phyloP scores from a whole-genome alignment of 2,888 invertebrate species.

The Sylvicola cinctus region DNA sequence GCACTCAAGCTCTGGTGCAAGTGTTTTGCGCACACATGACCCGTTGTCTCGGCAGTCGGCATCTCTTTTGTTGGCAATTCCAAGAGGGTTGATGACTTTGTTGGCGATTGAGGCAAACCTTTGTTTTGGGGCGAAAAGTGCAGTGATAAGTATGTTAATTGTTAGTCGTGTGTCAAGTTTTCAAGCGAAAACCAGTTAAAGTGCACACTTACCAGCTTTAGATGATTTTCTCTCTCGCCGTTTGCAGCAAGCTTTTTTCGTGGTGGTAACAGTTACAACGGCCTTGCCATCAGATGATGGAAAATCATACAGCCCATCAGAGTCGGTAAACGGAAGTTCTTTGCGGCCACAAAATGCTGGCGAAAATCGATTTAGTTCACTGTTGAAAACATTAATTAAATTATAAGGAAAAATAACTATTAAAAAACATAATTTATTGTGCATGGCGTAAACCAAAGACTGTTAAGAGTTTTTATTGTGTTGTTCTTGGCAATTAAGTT shows the following conservation, averaged over 20 bases:
- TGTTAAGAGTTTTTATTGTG: too few species aligned
- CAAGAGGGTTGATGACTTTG: constrained; percentile 24
- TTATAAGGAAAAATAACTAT: constrained; percentile 40
- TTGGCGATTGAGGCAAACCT: constrained; percentile 13
- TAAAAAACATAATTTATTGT: too few species aligned
- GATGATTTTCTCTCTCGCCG: constrained; percentile 38
- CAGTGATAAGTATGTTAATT: too few species aligned
- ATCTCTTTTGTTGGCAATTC: constrained; percentile 34
- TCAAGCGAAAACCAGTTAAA: neutral
- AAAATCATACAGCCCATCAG: constrained; percentile 60
- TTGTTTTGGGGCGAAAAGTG: too few species aligned
- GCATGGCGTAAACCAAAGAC: too few species aligned
- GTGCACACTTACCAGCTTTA: constrained; percentile 15
- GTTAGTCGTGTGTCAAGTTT: too few species aligned
- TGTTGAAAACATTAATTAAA: too few species aligned
- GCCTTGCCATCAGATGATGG: constrained; percentile 51
- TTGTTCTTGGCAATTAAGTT: too few species aligned
- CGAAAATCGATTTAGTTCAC: constrained; percentile 41
- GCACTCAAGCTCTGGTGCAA: constrained; percentile 21
- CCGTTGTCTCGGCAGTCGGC: constrained; percentile 6
- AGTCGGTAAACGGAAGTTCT: constrained; percentile 51
- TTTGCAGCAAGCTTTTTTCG: constrained; percentile 37
- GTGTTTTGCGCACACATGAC: constrained; percentile 9
- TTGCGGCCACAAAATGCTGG: constrained; percentile 50
- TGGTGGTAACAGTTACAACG: constrained; percentile 27